Evolutionary conservation across 2,113 vertebrate genomes (phyloP).

Genomic region (Actinemys pallida): DNA sequence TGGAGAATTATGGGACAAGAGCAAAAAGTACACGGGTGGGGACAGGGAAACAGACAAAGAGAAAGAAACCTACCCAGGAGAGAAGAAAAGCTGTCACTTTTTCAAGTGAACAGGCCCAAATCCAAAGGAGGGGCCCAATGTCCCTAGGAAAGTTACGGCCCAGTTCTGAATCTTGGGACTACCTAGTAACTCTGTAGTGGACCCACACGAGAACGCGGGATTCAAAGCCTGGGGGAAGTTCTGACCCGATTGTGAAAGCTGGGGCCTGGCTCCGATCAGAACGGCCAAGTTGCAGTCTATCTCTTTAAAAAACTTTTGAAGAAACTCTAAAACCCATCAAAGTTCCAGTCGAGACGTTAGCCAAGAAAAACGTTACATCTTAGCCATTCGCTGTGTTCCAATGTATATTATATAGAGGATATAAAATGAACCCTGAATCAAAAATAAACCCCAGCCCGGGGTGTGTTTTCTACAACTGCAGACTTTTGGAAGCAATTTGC

Average conservation of each 20-base stretch:
- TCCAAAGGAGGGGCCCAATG: neutral
- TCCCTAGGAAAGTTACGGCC: neutral
- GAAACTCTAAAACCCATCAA: neutral
- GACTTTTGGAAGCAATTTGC: conserved; percentile 37
- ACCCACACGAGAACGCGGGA: neutral
- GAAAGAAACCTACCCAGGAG: neutral
- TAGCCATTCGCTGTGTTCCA: neutral
- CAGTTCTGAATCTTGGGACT: neutral
- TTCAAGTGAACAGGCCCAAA: neutral
- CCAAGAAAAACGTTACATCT: conserved; percentile 7
- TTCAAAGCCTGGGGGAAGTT: neutral
- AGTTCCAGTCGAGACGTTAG: neutral
- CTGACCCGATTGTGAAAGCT: neutral
- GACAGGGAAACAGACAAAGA: neutral
- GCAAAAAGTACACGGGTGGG: neutral
- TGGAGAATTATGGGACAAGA: neutral
- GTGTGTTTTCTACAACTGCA: conserved; percentile 1
- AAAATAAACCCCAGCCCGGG: neutral
- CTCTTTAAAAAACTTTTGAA: conserved; percentile 5
- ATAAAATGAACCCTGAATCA: conserved; percentile 32
- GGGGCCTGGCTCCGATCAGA: neutral
- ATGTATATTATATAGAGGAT: conserved; percentile 23
- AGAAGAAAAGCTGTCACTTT: neutral
- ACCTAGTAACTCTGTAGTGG: neutral
- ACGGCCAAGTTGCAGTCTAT: neutral